Evolutionary conservation across 2,113 vertebrate genomes (phyloP).

Genomic region (Scartelaos histophorus): DNA sequence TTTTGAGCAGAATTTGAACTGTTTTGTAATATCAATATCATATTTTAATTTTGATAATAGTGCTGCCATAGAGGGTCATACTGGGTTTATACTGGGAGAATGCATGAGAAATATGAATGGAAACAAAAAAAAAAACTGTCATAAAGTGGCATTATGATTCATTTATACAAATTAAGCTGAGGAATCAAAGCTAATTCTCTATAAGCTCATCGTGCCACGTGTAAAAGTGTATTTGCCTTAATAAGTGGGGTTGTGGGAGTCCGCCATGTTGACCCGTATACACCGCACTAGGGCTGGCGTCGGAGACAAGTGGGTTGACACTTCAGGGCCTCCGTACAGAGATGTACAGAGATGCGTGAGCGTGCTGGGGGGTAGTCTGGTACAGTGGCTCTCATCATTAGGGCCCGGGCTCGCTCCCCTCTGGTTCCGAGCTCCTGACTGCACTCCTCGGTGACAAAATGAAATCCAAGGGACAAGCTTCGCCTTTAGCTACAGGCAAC

Average conservation of each 20-base stretch:
- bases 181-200: no score
- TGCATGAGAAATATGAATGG: neutral
- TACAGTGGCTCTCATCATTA: slow-evolving; percentile 55
- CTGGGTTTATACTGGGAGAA: neutral
- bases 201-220: neutral
- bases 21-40: no score
- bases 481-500: slow-evolving; percentile 38
- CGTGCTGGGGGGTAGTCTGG: slow-evolving; percentile 22
- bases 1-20: no score
- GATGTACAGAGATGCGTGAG: slow-evolving; percentile 25
- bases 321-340: slow-evolving; percentile 42
- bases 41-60: no score
- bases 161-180: no score
- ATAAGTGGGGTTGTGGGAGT: slow-evolving; percentile 21
- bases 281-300: slow-evolving; percentile 47
- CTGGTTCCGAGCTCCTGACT: slow-evolving; percentile 40
- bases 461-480: slow-evolving; percentile 58
- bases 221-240: slow-evolving; percentile 10
- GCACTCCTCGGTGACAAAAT: slow-evolving; percentile 47
- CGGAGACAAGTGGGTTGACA: slow-evolving; percentile 62
- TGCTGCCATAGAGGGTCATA: no score
- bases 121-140: no score
- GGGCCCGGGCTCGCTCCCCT: slow-evolving; percentile 45
- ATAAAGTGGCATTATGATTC: no score
- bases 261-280: slow-evolving; percentile 60